These are phyloP conservation scores for Gasterosteus aculeatus DNA, from an alignment of 2,113 vertebrate species.

Conservation along the genomic window DNA sequence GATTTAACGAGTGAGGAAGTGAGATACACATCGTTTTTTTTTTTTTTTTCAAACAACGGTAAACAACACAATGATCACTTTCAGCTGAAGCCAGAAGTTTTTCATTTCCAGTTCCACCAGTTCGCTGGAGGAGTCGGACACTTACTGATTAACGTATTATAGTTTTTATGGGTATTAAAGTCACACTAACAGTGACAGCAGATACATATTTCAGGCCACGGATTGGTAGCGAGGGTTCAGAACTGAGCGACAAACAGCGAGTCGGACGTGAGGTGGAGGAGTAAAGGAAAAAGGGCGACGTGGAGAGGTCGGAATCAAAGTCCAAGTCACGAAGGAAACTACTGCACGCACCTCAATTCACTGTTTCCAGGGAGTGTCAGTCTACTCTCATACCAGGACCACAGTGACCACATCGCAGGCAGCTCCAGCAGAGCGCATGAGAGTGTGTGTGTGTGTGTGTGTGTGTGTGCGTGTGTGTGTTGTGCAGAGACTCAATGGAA, in stretches of 20 bases:
- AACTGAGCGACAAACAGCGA: background rate
- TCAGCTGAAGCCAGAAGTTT: background rate
- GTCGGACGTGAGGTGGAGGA: background rate
- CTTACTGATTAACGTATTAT: too few relatives aligned
- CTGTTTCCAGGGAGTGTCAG: slow-evolving; percentile 68
- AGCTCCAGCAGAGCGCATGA: slow-evolving; percentile 6
- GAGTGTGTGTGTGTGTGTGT: background rate
- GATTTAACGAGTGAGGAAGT: slow-evolving; percentile 55
- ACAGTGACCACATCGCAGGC: background rate
- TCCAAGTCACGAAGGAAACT: slow-evolving; percentile 32
- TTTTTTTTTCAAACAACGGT: background rate
- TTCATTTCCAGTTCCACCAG: too few relatives aligned
- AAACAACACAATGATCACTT: background rate
- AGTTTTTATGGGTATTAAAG: background rate
- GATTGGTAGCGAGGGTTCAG: background rate
- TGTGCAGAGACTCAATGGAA: background rate
- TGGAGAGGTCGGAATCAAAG: slow-evolving; percentile 42
- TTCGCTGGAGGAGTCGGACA: too few relatives aligned
- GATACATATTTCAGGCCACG: background rate
- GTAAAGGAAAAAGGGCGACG: slow-evolving; percentile 4
- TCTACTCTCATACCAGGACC: background rate
- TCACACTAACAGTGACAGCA: slow-evolving; percentile 1
- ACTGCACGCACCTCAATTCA: slow-evolving; percentile 33
- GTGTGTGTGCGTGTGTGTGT: background rate
- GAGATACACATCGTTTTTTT: slow-evolving; percentile 47